Conservation (phyloP, 2,888 invertebrate species). For the Drosophila cyrtoloma region DNA sequence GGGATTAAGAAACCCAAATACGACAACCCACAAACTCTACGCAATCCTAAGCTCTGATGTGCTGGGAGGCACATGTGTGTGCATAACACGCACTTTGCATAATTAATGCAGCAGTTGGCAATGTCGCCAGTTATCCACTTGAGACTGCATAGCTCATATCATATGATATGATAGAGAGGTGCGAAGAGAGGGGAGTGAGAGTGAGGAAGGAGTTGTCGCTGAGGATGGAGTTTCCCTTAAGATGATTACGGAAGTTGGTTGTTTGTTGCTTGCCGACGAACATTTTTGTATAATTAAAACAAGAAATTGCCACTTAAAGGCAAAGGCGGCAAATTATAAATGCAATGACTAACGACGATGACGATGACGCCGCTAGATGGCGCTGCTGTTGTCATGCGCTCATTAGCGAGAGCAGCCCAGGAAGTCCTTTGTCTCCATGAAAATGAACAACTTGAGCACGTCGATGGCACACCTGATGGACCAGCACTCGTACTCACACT, state of each 20-base stretch:
- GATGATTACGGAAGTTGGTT: slow-evolving; percentile 34
- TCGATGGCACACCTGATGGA: slow-evolving; percentile 58
- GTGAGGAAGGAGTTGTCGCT: neutral
- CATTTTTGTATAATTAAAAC: slow-evolving; percentile 72
- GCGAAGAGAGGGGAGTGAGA: no score
- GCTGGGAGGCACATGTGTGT: slow-evolving; percentile 37
- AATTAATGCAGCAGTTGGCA: slow-evolving; percentile 72
- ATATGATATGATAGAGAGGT: neutral
- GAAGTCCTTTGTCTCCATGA: slow-evolving; percentile 65
- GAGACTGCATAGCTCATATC: slow-evolving; percentile 48
- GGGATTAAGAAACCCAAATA: slow-evolving; percentile 1
- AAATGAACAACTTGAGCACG: slow-evolving; percentile 73
- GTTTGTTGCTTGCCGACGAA: slow-evolving; percentile 39
- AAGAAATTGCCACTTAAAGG: slow-evolving; percentile 77
- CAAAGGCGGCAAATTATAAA: slow-evolving; percentile 49
- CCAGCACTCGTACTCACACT: slow-evolving; percentile 4
- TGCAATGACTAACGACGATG: slow-evolving; percentile 23
- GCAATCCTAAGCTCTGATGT: slow-evolving; percentile 20
- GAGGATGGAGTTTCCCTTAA: neutral
- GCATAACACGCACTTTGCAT: slow-evolving; percentile 70
- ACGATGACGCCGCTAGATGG: slow-evolving; percentile 43
- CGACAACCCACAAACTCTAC: slow-evolving; percentile 19
- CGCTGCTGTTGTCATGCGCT: slow-evolving; percentile 64
- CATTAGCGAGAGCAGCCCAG: slow-evolving; percentile 57
- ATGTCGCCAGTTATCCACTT: slow-evolving; percentile 73